These are phyloP conservation scores for Anarrhichthys ocellatus DNA, from an alignment of 2,113 vertebrate species.

Conservation along the genomic window DNA sequence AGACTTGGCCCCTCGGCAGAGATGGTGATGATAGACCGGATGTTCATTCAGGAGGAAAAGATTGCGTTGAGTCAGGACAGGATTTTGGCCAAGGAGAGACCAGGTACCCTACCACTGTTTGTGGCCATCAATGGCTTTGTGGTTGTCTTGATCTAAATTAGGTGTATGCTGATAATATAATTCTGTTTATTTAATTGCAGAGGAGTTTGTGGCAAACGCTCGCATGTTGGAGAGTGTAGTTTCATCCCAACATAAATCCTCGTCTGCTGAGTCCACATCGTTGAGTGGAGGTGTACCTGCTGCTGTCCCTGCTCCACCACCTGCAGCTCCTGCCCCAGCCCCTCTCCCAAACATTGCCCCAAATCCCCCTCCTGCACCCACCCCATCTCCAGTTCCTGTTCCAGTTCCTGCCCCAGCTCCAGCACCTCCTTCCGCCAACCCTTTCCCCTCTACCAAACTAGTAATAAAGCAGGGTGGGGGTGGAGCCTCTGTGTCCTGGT, in stretches of 20 bases:
- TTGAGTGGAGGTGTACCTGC: slow-evolving; percentile 33
- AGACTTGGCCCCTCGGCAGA: slow-evolving; percentile 94
- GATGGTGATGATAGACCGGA: slow-evolving; percentile 98
- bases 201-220: slow-evolving; percentile 90
- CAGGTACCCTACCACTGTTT: slow-evolving; percentile 79
- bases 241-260: slow-evolving; percentile 62
- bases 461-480: slow-evolving; percentile 93
- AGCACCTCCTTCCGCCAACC: slow-evolving; percentile 36
- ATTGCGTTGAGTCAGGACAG: slow-evolving; percentile 88
- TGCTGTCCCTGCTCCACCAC: slow-evolving; percentile 29
- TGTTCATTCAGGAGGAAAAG: slow-evolving; percentile 98
- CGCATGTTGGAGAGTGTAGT: slow-evolving; percentile 82
- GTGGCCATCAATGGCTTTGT: neutral
- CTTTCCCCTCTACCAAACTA: slow-evolving; percentile 88
- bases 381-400: neutral
- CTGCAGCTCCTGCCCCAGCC: slow-evolving; percentile 32
- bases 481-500: slow-evolving; percentile 91
- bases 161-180: neutral
- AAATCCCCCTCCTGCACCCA: slow-evolving; percentile 5
- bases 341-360: slow-evolving; percentile 30
- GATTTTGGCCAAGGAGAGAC: slow-evolving; percentile 92
- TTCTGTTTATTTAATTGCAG: slow-evolving; percentile 76
- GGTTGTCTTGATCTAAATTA: neutral
- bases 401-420: slow-evolving; percentile 42
- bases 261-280: slow-evolving; percentile 42